Evolutionary conservation across 2,113 vertebrate species (phyloP).

Genomic region (Lipotes vexillifer): DNA sequence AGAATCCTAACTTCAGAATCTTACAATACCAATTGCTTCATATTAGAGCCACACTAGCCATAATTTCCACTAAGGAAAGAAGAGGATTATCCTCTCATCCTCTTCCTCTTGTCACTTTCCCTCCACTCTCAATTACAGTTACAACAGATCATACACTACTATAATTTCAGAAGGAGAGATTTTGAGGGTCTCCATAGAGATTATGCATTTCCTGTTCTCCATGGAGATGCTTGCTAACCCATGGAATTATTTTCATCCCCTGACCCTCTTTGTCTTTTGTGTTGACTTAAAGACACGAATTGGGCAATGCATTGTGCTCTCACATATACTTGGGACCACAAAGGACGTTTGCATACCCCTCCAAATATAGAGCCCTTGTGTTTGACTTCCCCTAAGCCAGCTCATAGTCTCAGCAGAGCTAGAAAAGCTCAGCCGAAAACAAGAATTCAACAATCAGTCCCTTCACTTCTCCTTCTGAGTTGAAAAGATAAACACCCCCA

Average conservation of each 20-base stretch:
- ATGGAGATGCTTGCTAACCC: constrained; percentile 32
- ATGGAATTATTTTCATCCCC: constrained; percentile 49
- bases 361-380: background rate
- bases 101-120: background rate
- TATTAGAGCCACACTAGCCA: background rate
- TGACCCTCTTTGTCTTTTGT: constrained; percentile 39
- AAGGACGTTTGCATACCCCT: background rate
- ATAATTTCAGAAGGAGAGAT: constrained; percentile 27
- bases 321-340: constrained; percentile 14
- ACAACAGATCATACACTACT: background rate
- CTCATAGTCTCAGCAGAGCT: background rate
- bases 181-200: constrained; percentile 47
- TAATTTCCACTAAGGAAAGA: background rate
- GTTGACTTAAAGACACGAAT: constrained; percentile 8
- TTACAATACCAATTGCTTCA: background rate
- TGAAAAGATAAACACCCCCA: constrained; percentile 57
- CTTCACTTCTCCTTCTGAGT: constrained; percentile 16
- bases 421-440: background rate
- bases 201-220: constrained; percentile 36
- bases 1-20: background rate
- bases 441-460: constrained; percentile 44
- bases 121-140: background rate
- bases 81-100: background rate
- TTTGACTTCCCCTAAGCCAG: constrained; percentile 8
- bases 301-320: background rate